Base-by-base conservation (phyloP, 2,888 invertebrate species). In the Tenthredo notha region DNA sequence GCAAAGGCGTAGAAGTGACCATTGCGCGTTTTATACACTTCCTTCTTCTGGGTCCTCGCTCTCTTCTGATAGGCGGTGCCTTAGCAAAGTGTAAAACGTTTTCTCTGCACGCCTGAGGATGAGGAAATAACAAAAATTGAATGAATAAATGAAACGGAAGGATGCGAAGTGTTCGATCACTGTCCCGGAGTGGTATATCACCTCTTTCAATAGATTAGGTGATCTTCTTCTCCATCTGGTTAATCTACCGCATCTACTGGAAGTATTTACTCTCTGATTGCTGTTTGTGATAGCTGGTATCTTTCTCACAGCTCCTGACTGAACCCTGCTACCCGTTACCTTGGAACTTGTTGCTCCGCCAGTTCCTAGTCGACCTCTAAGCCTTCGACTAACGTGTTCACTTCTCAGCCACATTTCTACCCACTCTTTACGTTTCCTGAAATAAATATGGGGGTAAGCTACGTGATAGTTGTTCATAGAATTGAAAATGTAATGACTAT, bases 381-480 rank as follows among this genome's bases (percentile, higher is more conserved):
- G 91, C 89, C 93, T 92, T 88, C 93, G 89, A 87, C 93, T 90
- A 47, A 92, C 91, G 88, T 93, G 92, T 86, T 93, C 93, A 85
- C 93, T 93, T 91, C 93, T 89, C 87, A 93, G 88, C 93, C 93
- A 93, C 93, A 93, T 93, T 89, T 91, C 91, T 88, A 86, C n/a
- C 70, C 65, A 83, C 58, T 75, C 43, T 43, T 74, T 84, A 75
- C 67, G 72, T n/a, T 54, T 84, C 18, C 85, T 85, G n/a, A n/a
- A 70, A 84, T n/a, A 25, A 84, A 7, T 54, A 54, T 54, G n/a
- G 54, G 54, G 6, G n/a, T n/a, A n/a, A 54, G n/a, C n/a, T 54
- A 7, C 1, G 54, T 54, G n/a, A 54, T n/a, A 1, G 5, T 6
- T 54, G 54, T 54, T n/a, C n/a, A 54, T 54, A 54, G n/a, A 54